A percentile compares a stretch with the other conserved stretches of the same genome.
These are phyloP conservation scores for Lanius collurio DNA, from an alignment of 2,113 vertebrate species.

Conservation along the genomic window DNA sequence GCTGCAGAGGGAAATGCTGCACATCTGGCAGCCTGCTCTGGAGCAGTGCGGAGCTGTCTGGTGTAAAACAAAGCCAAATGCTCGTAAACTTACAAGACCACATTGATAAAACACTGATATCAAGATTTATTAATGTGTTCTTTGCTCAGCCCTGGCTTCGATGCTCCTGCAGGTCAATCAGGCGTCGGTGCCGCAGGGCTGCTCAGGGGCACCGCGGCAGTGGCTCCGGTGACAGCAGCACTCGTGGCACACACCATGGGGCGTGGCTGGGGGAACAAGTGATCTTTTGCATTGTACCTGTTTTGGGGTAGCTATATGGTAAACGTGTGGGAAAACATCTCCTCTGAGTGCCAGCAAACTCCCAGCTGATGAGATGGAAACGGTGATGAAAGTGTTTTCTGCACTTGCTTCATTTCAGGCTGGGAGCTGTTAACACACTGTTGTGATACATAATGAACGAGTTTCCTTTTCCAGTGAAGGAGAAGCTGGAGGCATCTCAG, in stretches of 20 bases:
- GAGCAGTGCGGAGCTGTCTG: neutral
- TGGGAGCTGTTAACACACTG: neutral
- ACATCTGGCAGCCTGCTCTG: conserved; percentile 62
- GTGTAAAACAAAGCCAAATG: conserved; percentile 51
- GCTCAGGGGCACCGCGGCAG: neutral
- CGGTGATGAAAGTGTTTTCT: neutral
- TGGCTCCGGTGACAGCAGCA: fast-evolving
- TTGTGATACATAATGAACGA: neutral
- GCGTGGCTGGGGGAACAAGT: neutral
- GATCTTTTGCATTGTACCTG: neutral
- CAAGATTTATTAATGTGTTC: neutral
- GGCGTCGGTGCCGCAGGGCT: neutral
- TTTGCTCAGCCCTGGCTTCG: fast-evolving
- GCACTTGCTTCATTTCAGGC: neutral
- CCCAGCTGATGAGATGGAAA: fast-evolving
- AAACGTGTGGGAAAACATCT: neutral
- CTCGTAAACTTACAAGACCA: neutral
- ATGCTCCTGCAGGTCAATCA: neutral
- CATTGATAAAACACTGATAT: conserved; percentile 10
- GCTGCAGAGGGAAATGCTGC: conserved; percentile 42
- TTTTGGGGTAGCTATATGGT: neutral
- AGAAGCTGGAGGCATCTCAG: conserved; percentile 6
- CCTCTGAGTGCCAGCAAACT: neutral
- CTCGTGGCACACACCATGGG: neutral
- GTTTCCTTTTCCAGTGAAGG: neutral